Base-by-base conservation (phyloP, 2,113 vertebrate genomes). In the Bos javanicus region DNA sequence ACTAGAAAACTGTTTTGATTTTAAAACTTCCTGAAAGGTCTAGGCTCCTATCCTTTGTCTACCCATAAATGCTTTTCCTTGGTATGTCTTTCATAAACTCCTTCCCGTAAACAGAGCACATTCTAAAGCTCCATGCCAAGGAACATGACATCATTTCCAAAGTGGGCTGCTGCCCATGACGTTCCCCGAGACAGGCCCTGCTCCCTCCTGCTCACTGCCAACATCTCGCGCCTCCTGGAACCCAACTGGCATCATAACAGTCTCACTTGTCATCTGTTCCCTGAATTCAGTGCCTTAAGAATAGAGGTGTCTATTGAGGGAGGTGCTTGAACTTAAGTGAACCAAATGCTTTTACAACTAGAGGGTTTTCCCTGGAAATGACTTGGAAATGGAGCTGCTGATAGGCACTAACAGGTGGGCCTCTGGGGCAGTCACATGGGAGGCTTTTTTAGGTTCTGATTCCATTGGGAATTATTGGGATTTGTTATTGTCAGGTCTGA, bases 361-460 rank as follows among this genome's bases (percentile, higher is more conserved):
- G n/a, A 94, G 90, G 87, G n/a, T 71, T 98, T 86, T 97, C 48
- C 57, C 30, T 91, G 48, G 89, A 86, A 98, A 97, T 85, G 87
- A 91, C 57, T 97, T 98, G 50, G 82, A 96, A 92, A 87, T 97
- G 23, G 97, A 98, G 33, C 39, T 98, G 67, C 96, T 96, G 59
- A 91, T 97, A 97, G 85, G 86, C 96, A 95, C 93, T 98, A 94
- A 88, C 87, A 74, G 95, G 88, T 95, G 60, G 39, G 84, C 89
- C 43, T 97, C 90, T 90, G 86, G 94, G 62, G 25, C 83, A 97
- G 71, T 97, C 94, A 54, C 60, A 43, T 39, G 87, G 62, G 80
- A 90, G 1, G 4, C 93, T 95, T 84, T 95, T 97, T 92, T 71
- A 60, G 46, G 7, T 81, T 50, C 83, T 91, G n/a, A 87, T 96